A percentile compares a stretch with the other conserved stretches of the same genome.
phyloP scores from a whole-genome alignment of 2,888 invertebrate species.

The Callosobruchus maculatus region DNA sequence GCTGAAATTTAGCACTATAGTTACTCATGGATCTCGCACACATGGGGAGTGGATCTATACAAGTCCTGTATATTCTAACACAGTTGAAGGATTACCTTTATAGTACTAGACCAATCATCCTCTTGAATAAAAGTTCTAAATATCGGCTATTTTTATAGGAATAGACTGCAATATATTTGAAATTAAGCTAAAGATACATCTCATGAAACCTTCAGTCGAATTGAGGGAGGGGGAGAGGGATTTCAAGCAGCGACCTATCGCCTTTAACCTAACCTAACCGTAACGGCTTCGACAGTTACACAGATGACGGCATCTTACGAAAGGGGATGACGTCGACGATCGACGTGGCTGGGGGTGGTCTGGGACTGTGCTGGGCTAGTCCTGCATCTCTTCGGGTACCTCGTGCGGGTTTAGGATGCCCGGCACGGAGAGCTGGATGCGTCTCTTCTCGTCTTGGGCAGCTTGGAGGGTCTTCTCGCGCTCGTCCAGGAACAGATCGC shows the following conservation, averaged over 20 bases:
- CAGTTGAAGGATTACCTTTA: no score
- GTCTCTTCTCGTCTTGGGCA: conserved; percentile 92
- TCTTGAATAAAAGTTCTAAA: no score
- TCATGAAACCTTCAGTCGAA: no score
- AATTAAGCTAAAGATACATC: no score
- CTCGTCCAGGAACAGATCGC: conserved; percentile 96
- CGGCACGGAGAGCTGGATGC: conserved; percentile 89
- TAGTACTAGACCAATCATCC: no score
- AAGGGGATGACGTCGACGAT: neutral
- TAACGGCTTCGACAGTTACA: neutral
- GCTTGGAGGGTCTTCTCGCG: conserved; percentile 82
- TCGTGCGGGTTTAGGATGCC: conserved; percentile 96
- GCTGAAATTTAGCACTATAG: no score
- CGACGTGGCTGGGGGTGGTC: neutral
- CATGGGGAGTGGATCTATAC: no score
- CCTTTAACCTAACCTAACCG: neutral
- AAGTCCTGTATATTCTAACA: no score
- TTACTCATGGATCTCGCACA: no score
- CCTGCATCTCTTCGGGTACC: conserved; percentile 94
- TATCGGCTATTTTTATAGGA: no score
- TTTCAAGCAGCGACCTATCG: neutral
- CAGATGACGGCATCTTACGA: conserved; percentile 4
- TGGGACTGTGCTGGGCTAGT: conserved; percentile 57
- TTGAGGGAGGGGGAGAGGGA: no score
- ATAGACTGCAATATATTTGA: no score